A percentile compares a stretch with the other conserved stretches of the same genome.
phyloP scores from a whole-genome alignment of 2,888 invertebrate genomes.

The Ellobium chinense region DNA sequence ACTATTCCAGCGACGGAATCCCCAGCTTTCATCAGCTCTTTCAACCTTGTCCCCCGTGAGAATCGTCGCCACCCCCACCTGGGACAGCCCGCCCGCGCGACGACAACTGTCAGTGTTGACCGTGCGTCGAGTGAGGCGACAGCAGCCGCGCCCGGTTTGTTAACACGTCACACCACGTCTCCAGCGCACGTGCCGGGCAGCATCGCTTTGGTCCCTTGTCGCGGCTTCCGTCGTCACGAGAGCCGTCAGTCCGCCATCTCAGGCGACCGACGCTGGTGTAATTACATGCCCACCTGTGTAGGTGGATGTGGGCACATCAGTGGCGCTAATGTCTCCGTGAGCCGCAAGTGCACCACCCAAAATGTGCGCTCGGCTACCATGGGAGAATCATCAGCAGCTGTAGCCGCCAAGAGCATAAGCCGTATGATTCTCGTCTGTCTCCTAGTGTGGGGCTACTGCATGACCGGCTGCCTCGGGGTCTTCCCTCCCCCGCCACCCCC shows the following conservation, averaged over 20 bases:
- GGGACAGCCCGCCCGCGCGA: background rate
- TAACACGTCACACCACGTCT: background rate
- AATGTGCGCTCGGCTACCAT: constrained; percentile 50
- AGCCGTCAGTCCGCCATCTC: background rate
- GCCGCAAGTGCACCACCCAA: constrained; percentile 40
- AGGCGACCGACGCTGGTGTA: background rate
- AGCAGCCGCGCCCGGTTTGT: background rate
- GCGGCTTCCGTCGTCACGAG: background rate
- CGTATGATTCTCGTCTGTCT: constrained; percentile 32
- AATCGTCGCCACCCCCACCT: no score
- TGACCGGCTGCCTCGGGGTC: constrained; percentile 31
- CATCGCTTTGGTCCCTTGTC: background rate
- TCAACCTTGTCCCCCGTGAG: no score
- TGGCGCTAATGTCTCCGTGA: constrained; percentile 9
- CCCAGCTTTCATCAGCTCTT: no score
- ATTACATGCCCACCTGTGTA: constrained; percentile 23
- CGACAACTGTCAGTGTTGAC: background rate
- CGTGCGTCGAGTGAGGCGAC: background rate
- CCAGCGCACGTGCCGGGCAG: background rate
- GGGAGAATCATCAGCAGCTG: constrained; percentile 41
- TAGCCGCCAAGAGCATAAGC: constrained; percentile 27
- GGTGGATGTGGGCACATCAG: background rate
- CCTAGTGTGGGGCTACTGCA: constrained; percentile 26
- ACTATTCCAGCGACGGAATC: no score
- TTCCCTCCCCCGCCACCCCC: background rate